These are phyloP conservation scores for Bujurquina vittata DNA, from an alignment of 2,113 vertebrate species.

Conservation along the genomic window DNA sequence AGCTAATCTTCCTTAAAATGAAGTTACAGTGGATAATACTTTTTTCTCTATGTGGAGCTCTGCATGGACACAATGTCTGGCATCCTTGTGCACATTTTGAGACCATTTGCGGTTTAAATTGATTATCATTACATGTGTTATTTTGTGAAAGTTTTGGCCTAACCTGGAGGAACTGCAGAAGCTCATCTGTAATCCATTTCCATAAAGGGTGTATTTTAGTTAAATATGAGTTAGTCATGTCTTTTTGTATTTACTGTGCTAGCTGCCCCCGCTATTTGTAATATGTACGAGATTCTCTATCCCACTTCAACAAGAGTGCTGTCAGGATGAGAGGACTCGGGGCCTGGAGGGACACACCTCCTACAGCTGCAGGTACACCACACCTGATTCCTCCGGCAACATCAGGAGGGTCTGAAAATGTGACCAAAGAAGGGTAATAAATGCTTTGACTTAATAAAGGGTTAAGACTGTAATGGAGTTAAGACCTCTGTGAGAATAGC, in stretches of 20 bases:
- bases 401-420: background rate
- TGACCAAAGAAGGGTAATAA: background rate
- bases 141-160: too few relatives aligned
- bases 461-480: too few relatives aligned
- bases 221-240: background rate
- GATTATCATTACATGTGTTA: background rate
- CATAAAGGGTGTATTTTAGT: background rate
- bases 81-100: background rate
- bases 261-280: background rate
- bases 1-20: background rate
- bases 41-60: slow-evolving; percentile 47
- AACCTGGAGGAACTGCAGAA: too few relatives aligned
- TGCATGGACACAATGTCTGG: slow-evolving; percentile 40
- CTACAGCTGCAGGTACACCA: slow-evolving; percentile 84
- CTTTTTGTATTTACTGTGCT: background rate
- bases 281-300: slow-evolving; percentile 27
- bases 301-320: slow-evolving; percentile 80
- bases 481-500: too few relatives aligned
- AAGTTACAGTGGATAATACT: slow-evolving; percentile 37
- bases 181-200: too few relatives aligned
- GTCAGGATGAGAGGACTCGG: slow-evolving; percentile 79
- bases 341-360: slow-evolving; percentile 75
- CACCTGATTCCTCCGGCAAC: slow-evolving; percentile 29
- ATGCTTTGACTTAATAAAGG: too few relatives aligned
- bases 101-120: background rate